A percentile compares a stretch with the other conserved stretches of the same genome.
phyloP scores from a whole-genome alignment of 2,888 invertebrate species.

The Cylindroiulus punctatus region DNA sequence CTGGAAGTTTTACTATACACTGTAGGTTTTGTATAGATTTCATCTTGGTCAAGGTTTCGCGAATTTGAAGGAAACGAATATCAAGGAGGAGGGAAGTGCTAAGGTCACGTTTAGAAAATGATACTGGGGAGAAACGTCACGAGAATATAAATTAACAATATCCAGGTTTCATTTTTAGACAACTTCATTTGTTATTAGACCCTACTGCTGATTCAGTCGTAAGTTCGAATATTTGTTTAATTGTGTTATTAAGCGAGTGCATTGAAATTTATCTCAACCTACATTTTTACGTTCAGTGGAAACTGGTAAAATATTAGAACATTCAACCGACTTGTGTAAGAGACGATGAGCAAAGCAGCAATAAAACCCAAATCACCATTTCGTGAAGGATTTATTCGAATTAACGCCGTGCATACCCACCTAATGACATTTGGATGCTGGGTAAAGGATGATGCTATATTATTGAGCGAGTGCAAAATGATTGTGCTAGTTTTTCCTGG shows the following conservation, averaged over 20 bases:
- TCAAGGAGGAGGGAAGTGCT: slow-evolving; percentile 9
- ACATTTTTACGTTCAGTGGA: not conserved
- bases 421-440: slow-evolving; percentile 78
- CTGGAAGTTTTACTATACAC: too few species aligned
- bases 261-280: not conserved
- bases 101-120: not conserved
- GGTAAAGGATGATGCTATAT: slow-evolving; percentile 70
- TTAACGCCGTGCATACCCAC: slow-evolving; percentile 78
- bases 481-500: slow-evolving; percentile 80
- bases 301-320: not conserved
- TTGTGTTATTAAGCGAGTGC: too few species aligned
- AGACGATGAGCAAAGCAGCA: not conserved
- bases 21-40: not conserved
- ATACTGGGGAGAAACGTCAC: too few species aligned
- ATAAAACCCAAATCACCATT: not conserved
- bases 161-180: not conserved
- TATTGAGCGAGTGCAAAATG: slow-evolving; percentile 70
- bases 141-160: too few species aligned
- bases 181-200: not conserved
- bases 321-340: not conserved
- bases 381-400: slow-evolving; percentile 67
- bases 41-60: not conserved
- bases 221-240: too few species aligned
- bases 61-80: not conserved
- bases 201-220: too few species aligned